Evolutionary conservation across 2,113 vertebrate genomes (phyloP).

Genomic region (Ictidomys tridecemlineatus): DNA sequence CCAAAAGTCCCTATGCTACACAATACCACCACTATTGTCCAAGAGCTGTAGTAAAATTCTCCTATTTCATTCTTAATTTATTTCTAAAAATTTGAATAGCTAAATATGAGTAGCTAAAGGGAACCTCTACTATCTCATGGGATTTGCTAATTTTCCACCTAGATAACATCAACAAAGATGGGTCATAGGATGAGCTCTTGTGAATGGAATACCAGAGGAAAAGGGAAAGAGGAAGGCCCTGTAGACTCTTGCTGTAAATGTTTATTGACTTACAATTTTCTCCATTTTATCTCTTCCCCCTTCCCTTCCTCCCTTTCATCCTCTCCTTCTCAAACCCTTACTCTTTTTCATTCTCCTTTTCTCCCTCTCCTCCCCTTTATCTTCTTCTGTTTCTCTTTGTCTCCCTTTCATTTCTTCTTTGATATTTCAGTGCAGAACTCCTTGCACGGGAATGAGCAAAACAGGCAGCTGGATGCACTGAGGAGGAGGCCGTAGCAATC

Average conservation of each 20-base stretch:
- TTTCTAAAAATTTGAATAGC: no score
- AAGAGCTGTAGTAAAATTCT: neutral
- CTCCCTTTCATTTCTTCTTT: neutral
- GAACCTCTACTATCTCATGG: neutral
- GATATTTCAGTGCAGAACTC: neutral
- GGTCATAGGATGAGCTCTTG: neutral
- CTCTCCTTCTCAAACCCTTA: neutral
- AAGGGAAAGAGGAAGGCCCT: neutral
- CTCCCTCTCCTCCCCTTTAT: rapidly evolving
- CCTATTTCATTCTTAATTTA: neutral
- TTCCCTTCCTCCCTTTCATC: neutral
- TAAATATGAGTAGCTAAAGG: neutral
- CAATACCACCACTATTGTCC: neutral
- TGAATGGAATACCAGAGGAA: neutral
- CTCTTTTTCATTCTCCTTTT: neutral
- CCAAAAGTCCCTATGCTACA: neutral
- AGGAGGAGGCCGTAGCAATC: rapidly evolving
- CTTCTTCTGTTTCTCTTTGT: neutral
- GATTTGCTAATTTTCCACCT: neutral
- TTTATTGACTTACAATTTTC: neutral
- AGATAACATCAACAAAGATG: neutral
- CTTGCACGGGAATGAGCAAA: neutral
- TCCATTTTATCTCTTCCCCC: rapidly evolving
- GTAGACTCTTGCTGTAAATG: neutral
- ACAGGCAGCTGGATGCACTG: rapidly evolving